phyloP scores from a whole-genome alignment of 2,797 vertebrate species.

The Menidia menidia region DNA sequence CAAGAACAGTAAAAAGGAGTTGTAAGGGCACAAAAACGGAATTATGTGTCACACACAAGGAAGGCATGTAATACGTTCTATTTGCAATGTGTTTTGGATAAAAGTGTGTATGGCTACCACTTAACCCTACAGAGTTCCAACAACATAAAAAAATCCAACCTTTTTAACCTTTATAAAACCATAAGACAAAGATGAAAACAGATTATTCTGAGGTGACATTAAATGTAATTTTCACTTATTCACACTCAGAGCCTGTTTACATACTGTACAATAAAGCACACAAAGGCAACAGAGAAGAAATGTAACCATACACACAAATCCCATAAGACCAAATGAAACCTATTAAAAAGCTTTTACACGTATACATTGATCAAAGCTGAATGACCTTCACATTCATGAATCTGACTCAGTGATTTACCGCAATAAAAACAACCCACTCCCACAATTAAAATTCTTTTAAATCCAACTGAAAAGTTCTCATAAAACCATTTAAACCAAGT shows the following conservation, averaged over 20 bases:
- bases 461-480: neutral
- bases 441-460: neutral
- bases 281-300: neutral
- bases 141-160: conserved; percentile 27
- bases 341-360: neutral
- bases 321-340: neutral
- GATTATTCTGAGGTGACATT: neutral
- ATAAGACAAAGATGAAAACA: neutral
- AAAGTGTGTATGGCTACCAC: conserved; percentile 33
- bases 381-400: neutral
- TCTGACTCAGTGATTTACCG: neutral
- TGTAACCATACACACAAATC: neutral
- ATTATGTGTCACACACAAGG: conserved; percentile 8
- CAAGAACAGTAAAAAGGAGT: conserved; percentile 28
- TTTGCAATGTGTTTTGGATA: conserved; percentile 56
- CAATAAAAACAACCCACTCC: neutral
- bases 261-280: neutral
- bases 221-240: neutral
- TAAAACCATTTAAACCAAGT: neutral
- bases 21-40: conserved; percentile 10
- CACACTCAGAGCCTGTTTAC: neutral
- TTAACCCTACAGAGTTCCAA: conserved; percentile 54
- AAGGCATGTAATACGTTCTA: neutral
- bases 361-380: neutral
- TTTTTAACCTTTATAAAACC: conserved; percentile 42